These are phyloP conservation scores for Telmatochromis sp. DNA, from an alignment of 2,113 vertebrate species.

Conservation along the genomic window DNA sequence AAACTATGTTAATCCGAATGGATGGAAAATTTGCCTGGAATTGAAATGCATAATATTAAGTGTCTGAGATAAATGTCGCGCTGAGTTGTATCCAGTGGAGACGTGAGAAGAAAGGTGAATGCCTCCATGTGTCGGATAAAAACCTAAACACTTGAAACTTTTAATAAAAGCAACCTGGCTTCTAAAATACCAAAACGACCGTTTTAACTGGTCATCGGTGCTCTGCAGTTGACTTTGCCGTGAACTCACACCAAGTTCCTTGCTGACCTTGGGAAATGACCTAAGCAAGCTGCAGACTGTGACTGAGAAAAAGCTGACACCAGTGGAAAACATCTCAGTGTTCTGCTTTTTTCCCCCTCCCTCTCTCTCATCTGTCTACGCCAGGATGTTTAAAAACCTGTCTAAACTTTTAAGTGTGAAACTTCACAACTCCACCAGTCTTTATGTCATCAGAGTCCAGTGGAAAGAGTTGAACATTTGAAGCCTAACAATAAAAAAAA, in stretches of 20 bases:
- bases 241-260: not conserved
- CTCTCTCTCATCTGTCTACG: not conserved
- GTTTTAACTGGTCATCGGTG: not conserved
- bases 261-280: constrained; percentile 46
- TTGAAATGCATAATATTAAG: not conserved
- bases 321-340: not conserved
- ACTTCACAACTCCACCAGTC: not conserved
- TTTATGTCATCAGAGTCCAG: not conserved
- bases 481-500: not conserved
- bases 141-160: not conserved
- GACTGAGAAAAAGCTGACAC: constrained; percentile 23
- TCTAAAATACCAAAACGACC: not conserved
- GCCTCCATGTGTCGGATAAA: not conserved
- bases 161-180: not conserved
- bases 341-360: not conserved
- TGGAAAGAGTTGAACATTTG: not conserved
- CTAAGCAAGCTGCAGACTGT: not conserved
- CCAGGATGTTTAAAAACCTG: not conserved
- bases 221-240: not conserved
- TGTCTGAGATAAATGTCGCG: not conserved
- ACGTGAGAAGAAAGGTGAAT: not conserved
- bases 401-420: not conserved
- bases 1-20: not conserved
- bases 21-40: not conserved
- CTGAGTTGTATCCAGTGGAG: not conserved